Evolutionary conservation across 2,113 vertebrate species (phyloP).

Genomic region (Vidua macroura): DNA sequence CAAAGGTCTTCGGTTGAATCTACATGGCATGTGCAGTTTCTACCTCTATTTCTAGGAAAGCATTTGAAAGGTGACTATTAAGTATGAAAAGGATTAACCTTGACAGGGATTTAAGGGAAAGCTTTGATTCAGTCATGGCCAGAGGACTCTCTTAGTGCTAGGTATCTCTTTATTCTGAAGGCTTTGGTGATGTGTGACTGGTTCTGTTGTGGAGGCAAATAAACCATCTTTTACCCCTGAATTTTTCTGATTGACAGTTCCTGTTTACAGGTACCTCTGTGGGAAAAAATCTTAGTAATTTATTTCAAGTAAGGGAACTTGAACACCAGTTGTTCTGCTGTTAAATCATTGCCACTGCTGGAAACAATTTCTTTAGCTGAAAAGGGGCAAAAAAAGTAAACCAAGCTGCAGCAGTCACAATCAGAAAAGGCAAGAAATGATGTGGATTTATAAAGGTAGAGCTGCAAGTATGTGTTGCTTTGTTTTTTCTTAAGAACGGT

Average conservation of each 20-base stretch:
- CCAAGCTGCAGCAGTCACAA: not conserved
- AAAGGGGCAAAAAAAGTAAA: not conserved
- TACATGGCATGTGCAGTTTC: not conserved
- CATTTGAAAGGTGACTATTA: not conserved
- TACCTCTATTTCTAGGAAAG: not conserved
- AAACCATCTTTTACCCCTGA: not conserved
- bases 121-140: not conserved
- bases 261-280: not conserved
- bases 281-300: not conserved
- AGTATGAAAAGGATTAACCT: not conserved
- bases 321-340: not conserved
- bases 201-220: not conserved
- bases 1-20: not conserved
- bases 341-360: not conserved
- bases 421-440: not conserved
- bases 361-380: not conserved
- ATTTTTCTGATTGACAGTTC: not conserved
- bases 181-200: not conserved
- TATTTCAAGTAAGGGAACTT: not conserved
- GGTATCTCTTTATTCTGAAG: not conserved
- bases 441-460: not conserved
- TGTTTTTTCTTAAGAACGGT: not conserved
- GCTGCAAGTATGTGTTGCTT: not conserved
- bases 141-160: not conserved
- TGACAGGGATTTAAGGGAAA: not conserved